Evolutionary conservation across 1,140 invertebrate genomes (phyloP), one percentile per base, ranked within the genome.

Genomic region (Bombus superbus): DNA sequence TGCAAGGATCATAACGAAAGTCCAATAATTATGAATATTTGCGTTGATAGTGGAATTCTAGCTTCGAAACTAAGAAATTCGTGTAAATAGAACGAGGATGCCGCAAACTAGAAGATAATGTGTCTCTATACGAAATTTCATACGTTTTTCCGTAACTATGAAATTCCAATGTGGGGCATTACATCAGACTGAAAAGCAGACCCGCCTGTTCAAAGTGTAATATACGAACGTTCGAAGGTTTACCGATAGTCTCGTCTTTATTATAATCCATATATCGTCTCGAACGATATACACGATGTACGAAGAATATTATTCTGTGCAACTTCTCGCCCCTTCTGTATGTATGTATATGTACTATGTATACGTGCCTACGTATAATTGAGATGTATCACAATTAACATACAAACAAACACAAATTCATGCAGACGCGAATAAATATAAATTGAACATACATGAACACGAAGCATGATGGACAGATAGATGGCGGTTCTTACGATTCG

Each of bases 141-240:
- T 59, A 66, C 64, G 42, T 25, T 40, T 62, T 73, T 40, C 40
- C 85, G 53, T 25, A 40, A 62, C 28, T 83, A 79, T 57, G 80
- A 73, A 80, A 85, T 74, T 83, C 47, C n/a, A 86, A 89, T 84
- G 85, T 83, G 87, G 89, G 89, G 86, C 88, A 91, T 91, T 91
- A 89, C 86, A 83, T 88, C 90, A 90, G 90, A 90, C 88, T 92
- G 90, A 73, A 35, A 93, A 84, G 88, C 87, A 91, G 89, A 92
- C 89, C 92, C 87, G 88, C 85, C 89, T 94, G 92, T 94, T 92
- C 86, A 93, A 94, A 93, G 92, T 94, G 94, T 95, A 93, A 93
- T 91, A 94, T 92, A 92, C 59, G 86, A 90, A 91, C 59, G 77
- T 90, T 83, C 68, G 78, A 81, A 79, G 35, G 71, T 76, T 90